Evolutionary conservation across 2,797 vertebrate genomes (phyloP), one percentile per base, ranked within the genome.

Genomic region (Notolepis coatsorum): DNA sequence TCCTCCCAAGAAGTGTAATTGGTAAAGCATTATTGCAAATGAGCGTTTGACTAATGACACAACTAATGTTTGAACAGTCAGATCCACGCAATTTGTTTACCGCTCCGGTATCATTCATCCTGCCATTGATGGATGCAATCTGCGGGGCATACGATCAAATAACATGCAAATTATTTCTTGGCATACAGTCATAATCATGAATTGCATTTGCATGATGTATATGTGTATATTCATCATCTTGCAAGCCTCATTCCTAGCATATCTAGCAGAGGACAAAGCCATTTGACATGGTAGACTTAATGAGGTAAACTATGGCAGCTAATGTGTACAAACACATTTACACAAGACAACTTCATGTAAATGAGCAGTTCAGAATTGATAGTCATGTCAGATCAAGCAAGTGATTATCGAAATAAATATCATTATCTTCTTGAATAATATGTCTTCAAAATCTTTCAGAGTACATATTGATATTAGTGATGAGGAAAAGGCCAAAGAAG

Each of bases 251-350:
- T 75, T 73, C 43, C 2, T 50, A 69, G 54, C 65, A 35, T 45
- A 61, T 80, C 73, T 55, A n/a, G 2, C 55, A 57, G 77, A 68
- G 73, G 79, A 80, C 74, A 75, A 76, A 81, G 53, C 48, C 54
- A 48, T 78, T 71, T 79, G 75, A 87, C 82, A 72, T 42, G 57
- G 67, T 38, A 5, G 20, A 57, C 65, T 70, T 87, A 87, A 88
- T 86, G 81, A 86, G 76, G 73, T 77, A 80, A 83, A 83, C 73
- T 5, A 30, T 57, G 76, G 73, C 53, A 57, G 51, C 72, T 87
- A 81, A 89, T 90, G 77, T 68, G 67, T 49, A 45, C 68, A 61
- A 78, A 82, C 83, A 78, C 77, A 80, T 83, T 78, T 73, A 63
- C 67, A 69, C 65, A 46, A 72, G 47, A 80, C 27, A 3, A 48